Evolutionary conservation across 2,797 vertebrate species (phyloP), one percentile per base, ranked within the genome.

Genomic region (Hafferia zeledoni): DNA sequence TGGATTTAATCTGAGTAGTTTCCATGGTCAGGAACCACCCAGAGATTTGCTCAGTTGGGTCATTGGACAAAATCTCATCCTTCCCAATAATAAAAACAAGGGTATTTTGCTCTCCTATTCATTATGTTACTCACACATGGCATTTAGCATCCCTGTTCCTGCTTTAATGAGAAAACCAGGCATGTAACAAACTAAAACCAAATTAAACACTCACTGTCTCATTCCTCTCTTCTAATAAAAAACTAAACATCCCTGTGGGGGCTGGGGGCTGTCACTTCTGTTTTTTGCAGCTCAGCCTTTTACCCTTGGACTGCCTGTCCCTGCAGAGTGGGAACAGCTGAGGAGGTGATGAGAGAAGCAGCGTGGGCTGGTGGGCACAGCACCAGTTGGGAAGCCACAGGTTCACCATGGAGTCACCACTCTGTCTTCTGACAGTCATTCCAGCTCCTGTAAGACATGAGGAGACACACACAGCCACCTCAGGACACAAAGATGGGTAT

Each of bases 331-430:
- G 63, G 56, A 94, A 92, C 92, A 97, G 88, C 93, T 96, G 93
- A 90, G 72, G 49, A 92, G 81, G 86, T 95, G 88, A 90, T 87
- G 90, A 97, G 88, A 96, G 85, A 90, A 81, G 30, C 74, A 70
- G 63, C 8, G 83, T 91, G 78, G 78, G 83, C 49, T 80, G 69
- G 24, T 65, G 87, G 64, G 67, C 90, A 79, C 39, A 85, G 43
- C 22, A 83, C 53, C 70, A 31, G 68, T 44, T 93, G 59, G 52
- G 44, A 82, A 63, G 37, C 30, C 49, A 59, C 64, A 87, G 20
- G 22, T 77, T 82, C 0, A 0, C 59, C 0, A 0, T 30, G 72
- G 41, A 71, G 55, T 67, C 55, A 83, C 14, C 2, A 0, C 14
- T 60, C 30, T 68, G 39, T 53, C 55, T 86, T 56, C 61, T n/a